These are phyloP conservation scores for Eumacrocentrus americanus DNA, from an alignment of 2,888 invertebrate species.

Conservation along the genomic window DNA sequence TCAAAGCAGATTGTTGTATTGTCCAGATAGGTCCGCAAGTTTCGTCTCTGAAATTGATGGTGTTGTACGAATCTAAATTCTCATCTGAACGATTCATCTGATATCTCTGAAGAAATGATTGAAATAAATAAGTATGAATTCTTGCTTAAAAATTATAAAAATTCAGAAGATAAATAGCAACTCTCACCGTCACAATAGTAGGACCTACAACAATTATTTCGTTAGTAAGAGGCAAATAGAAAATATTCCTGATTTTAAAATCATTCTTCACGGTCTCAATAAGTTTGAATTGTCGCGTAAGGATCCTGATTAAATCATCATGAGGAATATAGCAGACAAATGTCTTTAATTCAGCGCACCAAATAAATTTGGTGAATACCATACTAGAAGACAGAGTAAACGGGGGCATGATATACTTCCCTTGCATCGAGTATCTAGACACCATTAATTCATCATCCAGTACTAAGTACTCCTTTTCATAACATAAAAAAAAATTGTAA, in stretches of 20 bases:
- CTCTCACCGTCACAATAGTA: constrained; percentile 34
- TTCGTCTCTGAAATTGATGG: constrained; percentile 37
- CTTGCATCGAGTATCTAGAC: constrained; percentile 42
- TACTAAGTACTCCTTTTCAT: constrained; percentile 45
- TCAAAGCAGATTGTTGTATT: constrained; percentile 36
- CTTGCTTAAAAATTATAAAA: too few species aligned
- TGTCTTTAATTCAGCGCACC: constrained; percentile 36
- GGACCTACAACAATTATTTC: constrained; percentile 39
- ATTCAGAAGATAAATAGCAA: too few species aligned
- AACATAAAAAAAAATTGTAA: too few species aligned
- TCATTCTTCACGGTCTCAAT: constrained; percentile 38
- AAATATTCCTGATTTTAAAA: constrained; percentile 35
- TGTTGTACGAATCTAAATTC: constrained; percentile 28
- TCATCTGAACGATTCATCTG: constrained; percentile 33
- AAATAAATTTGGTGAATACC: constrained; percentile 41
- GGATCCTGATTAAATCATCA: constrained; percentile 40
- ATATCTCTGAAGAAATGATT: constrained; percentile 36
- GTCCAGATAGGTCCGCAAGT: constrained; percentile 41
- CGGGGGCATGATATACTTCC: constrained; percentile 40
- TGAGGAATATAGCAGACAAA: constrained; percentile 36
- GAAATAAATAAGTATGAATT: background rate
- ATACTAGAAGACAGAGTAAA: constrained; percentile 32
- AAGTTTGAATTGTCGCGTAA: constrained; percentile 32
- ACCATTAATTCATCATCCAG: constrained; percentile 34
- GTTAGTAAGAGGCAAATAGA: constrained; percentile 35